Percentiles rank a stretch among this genome's conserved stretches.
Conservation (phyloP, 1,140 invertebrate genomes). For the Ceratina calcarata region DNA sequence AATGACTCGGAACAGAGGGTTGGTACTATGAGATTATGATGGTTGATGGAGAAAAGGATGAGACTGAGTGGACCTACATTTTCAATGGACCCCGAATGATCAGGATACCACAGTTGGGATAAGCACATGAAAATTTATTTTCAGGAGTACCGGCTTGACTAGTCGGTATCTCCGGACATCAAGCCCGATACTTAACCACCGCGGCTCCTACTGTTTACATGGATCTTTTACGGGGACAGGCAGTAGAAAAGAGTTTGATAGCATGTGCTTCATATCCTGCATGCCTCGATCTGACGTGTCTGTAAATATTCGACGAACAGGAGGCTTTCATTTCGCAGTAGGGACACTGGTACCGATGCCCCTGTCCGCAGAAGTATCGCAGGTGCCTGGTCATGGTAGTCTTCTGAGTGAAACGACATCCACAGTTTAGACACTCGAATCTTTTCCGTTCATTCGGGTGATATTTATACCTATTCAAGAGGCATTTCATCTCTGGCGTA, state of each 20-base stretch:
- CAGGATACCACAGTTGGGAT: too few species aligned
- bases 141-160: too few species aligned
- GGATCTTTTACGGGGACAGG: slow-evolving; percentile 1
- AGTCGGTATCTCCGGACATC: too few species aligned
- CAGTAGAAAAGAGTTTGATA: slow-evolving; percentile 70
- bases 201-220: not conserved
- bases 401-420: slow-evolving; percentile 73
- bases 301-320: slow-evolving; percentile 74
- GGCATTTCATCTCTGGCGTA: slow-evolving; percentile 8
- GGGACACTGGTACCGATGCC: slow-evolving; percentile 72
- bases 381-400: slow-evolving; percentile 72
- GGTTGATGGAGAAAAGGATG: too few species aligned
- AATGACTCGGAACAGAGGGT: too few species aligned
- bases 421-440: slow-evolving; percentile 77
- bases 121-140: too few species aligned
- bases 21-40: too few species aligned
- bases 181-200: too few species aligned
- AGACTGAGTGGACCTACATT: too few species aligned
- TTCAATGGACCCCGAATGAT: too few species aligned
- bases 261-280: slow-evolving; percentile 58
- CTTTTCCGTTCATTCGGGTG: slow-evolving; percentile 68
- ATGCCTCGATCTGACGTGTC: slow-evolving; percentile 68
- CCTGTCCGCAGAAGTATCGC: slow-evolving; percentile 73
- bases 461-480: slow-evolving; percentile 57
- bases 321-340: slow-evolving; percentile 72